Conservation (phyloP, 2,797 vertebrate species). For the Monodelphis domestica region DNA sequence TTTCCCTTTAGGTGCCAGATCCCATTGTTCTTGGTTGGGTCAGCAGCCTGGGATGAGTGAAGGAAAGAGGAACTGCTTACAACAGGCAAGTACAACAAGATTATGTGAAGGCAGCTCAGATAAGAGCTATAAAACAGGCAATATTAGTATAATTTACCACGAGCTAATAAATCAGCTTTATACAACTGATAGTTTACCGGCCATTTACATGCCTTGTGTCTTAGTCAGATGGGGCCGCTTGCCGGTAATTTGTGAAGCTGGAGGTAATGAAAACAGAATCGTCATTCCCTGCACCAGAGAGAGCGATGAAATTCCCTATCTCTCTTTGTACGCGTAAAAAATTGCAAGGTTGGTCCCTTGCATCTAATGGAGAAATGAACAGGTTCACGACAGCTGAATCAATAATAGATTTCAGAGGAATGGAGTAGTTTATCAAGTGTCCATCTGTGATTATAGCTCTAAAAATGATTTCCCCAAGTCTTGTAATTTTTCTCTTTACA, state of each 20-base stretch:
- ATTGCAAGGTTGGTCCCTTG: neutral
- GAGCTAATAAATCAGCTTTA: constrained; percentile 45
- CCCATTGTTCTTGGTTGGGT: neutral
- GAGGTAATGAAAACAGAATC: neutral
- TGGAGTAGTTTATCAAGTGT: constrained; percentile 2
- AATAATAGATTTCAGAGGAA: neutral
- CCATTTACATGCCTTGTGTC: constrained; percentile 14
- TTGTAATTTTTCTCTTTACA: constrained; percentile 14
- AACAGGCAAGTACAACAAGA: neutral
- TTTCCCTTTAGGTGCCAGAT: neutral
- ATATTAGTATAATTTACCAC: constrained; percentile 50
- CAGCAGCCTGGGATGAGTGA: neutral
- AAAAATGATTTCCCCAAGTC: neutral
- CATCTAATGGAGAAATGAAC: constrained; percentile 30
- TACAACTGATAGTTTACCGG: constrained; percentile 28
- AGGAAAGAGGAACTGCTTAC: neutral
- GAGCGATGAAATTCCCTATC: rapidly evolving
- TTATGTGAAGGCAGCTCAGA: constrained; percentile 16
- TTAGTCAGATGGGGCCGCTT: neutral
- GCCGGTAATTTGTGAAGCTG: neutral
- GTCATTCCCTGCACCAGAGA: neutral
- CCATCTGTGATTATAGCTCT: constrained; percentile 13
- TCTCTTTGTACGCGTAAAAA: neutral
- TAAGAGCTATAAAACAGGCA: constrained; percentile 21
- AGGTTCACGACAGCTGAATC: neutral